Conservation (phyloP, 2,113 vertebrate genomes). For the Oncorhynchus kisutch region DNA sequence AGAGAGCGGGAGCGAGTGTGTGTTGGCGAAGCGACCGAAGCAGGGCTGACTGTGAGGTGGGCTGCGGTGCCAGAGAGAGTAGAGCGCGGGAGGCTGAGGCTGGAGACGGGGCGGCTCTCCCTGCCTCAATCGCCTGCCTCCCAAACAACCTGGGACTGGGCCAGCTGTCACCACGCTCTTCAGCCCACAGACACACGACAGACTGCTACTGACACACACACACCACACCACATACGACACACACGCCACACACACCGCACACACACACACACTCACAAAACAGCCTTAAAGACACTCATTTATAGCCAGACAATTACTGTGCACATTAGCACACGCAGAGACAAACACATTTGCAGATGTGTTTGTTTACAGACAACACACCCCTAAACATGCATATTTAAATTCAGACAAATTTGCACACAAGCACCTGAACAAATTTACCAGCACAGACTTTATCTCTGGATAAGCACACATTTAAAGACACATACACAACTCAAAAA, state of each 20-base stretch:
- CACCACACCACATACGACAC: too few species aligned
- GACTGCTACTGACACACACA: conserved; percentile 31
- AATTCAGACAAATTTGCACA: conserved; percentile 67
- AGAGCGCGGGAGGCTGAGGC: conserved; percentile 29
- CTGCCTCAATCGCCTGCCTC: conserved; percentile 48
- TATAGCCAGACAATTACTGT: conserved; percentile 48
- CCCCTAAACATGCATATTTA: conserved; percentile 61
- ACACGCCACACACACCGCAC: neutral
- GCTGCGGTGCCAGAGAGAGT: conserved; percentile 21
- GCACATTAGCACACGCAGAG: conserved; percentile 13
- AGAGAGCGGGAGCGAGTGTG: conserved; percentile 20
- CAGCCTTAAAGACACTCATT: conserved; percentile 28
- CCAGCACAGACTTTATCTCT: conserved; percentile 50
- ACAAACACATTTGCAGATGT: conserved; percentile 60
- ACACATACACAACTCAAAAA: conserved; percentile 16
- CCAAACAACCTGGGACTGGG: conserved; percentile 68
- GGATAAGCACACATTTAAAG: conserved; percentile 60
- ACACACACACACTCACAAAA: neutral
- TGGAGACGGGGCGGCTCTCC: conserved; percentile 57
- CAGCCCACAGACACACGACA: conserved; percentile 36
- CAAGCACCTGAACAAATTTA: conserved; percentile 68
- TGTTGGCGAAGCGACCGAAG: conserved; percentile 29
- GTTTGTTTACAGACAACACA: conserved; percentile 66
- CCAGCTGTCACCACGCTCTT: conserved; percentile 66
- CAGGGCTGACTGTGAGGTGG: neutral